A percentile compares a stretch with the other conserved stretches of the same genome.
phyloP scores from a whole-genome alignment of 2,113 vertebrate genomes.

The Odontesthes bonariensis region DNA sequence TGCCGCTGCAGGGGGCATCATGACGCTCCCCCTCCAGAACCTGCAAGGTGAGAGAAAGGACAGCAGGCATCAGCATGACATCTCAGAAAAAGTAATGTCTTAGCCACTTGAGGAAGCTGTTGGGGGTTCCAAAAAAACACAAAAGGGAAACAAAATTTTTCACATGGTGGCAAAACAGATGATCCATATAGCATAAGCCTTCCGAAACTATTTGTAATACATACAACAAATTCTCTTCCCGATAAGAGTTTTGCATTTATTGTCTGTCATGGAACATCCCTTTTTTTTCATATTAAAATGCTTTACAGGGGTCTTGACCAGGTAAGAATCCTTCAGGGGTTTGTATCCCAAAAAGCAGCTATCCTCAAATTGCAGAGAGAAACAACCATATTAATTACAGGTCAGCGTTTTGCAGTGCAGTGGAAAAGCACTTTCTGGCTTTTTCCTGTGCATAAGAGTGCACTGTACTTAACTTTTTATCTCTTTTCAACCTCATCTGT shows the following conservation, averaged over 20 bases:
- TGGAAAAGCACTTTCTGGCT: conserved; percentile 81
- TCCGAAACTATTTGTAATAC: conserved; percentile 14
- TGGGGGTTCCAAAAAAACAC: not conserved
- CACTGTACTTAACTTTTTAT: conserved; percentile 70
- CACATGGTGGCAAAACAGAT: not conserved
- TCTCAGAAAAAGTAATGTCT: not conserved
- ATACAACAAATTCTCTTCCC: conserved; percentile 8
- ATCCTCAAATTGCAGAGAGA: conserved; percentile 66
- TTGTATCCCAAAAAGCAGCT: conserved; percentile 73
- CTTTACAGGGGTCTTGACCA: conserved; percentile 58
- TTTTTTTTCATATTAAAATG: conserved; percentile 47
- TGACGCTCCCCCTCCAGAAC: conserved; percentile 99
- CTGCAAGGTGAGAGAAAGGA: conserved; percentile 92
- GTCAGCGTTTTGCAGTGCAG: conserved; percentile 82
- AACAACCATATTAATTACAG: conserved; percentile 84
- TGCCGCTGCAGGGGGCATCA: conserved; percentile 96
- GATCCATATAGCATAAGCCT: not conserved
- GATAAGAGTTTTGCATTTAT: conserved; percentile 9
- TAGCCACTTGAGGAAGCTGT: not conserved
- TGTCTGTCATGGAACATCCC: conserved; percentile 18
- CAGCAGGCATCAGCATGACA: not conserved
- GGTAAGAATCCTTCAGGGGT: conserved; percentile 69
- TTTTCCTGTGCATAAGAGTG: conserved; percentile 72
- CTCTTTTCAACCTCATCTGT: conserved; percentile 75
- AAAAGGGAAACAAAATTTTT: not conserved